Evolutionary conservation across 2,888 invertebrate genomes (phyloP), one percentile per base, ranked within the genome.

Genomic region (Leptopilina myrica): DNA sequence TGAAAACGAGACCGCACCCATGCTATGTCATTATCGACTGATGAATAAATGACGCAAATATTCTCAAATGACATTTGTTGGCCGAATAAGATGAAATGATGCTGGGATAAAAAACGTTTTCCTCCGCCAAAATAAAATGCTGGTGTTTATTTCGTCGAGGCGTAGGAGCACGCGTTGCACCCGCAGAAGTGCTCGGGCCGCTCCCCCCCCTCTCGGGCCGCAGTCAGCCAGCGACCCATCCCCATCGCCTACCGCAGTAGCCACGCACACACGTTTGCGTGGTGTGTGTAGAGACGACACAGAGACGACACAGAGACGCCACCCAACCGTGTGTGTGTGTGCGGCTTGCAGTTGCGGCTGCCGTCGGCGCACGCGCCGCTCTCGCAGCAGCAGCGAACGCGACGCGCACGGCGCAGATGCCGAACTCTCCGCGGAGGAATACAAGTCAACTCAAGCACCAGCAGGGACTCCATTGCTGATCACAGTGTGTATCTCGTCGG

Each of bases 1-100:
- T 94, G 94, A 95, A 94, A 94, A 94, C 94, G 95, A 94, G 94
- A 93, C 93, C 93, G 93, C 93, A 93, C 93, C 93, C 92, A 88
- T 87, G 84, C 83, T 84, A 86, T 80, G 79, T 79, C 78, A 82
- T 79, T 79, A 80, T 77, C 76, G 49, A 62, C 76, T 76, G 76
- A 5, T 14, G 65, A 40, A 40, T 12, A 56, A 33, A 62, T 33
- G 53, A n/a, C 0, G 0, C 33, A 33, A 40, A 73, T 73, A 56
- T 33, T 33, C 33, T 9, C 5, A 33, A 33, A 73, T 33, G 8
- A 26, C 4, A 56, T 26, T 56, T 40, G n/a, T 5, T 20, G 53
- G 8, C 9, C 1, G 33, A n/a, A 56, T 33, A 9, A 3, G 9
- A 53, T 56, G 14, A 56, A 56, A 73, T 56, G 53, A 7, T 56